phyloP scores from a whole-genome alignment of 2,797 vertebrate genomes.

The Leptodactylus fallax region DNA sequence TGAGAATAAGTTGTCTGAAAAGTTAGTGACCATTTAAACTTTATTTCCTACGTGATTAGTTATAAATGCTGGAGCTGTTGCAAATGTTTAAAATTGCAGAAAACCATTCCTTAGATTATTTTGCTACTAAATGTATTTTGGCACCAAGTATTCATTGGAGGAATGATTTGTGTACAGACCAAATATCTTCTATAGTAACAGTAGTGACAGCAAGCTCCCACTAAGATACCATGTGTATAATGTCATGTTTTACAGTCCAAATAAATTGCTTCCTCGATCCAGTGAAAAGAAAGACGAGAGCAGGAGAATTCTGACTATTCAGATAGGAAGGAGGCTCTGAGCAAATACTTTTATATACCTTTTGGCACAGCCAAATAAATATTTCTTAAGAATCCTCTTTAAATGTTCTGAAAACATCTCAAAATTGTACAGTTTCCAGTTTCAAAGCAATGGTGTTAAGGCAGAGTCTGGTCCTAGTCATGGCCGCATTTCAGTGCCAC shows the following conservation, averaged over 20 bases:
- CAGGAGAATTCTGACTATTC: background rate
- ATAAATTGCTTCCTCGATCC: constrained; percentile 38
- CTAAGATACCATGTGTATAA: constrained; percentile 32
- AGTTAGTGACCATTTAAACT: too few relatives aligned
- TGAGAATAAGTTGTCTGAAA: too few relatives aligned
- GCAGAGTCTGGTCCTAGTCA: constrained; percentile 2
- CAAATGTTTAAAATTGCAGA: background rate
- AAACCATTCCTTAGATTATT: constrained; percentile 34
- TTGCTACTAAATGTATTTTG: constrained; percentile 14
- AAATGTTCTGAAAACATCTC: background rate
- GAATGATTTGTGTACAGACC: constrained; percentile 33
- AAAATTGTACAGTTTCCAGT: background rate
- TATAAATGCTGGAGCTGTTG: constrained; percentile 8
- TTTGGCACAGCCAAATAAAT: background rate
- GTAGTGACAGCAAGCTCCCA: constrained; percentile 25
- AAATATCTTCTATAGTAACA: constrained; percentile 44
- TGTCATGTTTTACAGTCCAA: constrained; percentile 36
- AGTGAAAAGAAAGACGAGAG: background rate
- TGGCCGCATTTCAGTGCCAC: constrained; percentile 27
- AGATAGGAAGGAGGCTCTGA: background rate
- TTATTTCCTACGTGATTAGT: background rate
- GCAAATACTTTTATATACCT: background rate
- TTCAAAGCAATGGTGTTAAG: constrained; percentile 2
- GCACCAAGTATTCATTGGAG: constrained; percentile 34
- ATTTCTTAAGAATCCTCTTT: background rate